Evolutionary conservation across 2,888 invertebrate species (phyloP).

Genomic region (Boloria euphrosyne): DNA sequence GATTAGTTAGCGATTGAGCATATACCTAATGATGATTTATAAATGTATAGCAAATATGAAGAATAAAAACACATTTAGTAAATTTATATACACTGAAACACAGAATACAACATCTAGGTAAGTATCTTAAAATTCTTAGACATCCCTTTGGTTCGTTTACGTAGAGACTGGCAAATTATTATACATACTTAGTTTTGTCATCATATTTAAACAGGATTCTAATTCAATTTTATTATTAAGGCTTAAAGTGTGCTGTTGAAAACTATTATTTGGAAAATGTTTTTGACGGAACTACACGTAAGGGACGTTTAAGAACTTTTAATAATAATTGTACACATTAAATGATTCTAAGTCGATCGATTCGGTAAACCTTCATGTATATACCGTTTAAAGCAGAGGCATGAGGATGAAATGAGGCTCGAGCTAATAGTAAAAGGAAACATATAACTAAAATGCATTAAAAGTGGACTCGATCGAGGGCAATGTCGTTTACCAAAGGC

Average conservation of each 20-base stretch:
- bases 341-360: conserved; percentile 1
- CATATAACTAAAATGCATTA: conserved; percentile 55
- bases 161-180: neutral
- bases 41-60: neutral
- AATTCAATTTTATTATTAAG: too few relatives aligned
- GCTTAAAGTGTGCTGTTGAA: too few relatives aligned
- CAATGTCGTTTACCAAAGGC: conserved; percentile 90
- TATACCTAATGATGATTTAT: neutral
- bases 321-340: conserved; percentile 1
- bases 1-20: conserved; percentile 14
- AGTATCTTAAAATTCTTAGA: conserved; percentile 7
- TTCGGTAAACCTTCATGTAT: neutral
- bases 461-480: conserved; percentile 71
- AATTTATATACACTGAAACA: conserved; percentile 9
- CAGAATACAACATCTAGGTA: conserved; percentile 12
- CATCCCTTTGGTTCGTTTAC: neutral
- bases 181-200: too few relatives aligned
- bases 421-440: conserved; percentile 39
- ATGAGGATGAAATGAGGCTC: conserved; percentile 30
- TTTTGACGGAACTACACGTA: neutral
- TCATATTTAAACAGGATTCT: too few relatives aligned
- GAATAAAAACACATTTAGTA: neutral
- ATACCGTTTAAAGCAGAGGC: conserved; percentile 35
- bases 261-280: too few relatives aligned
- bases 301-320: conserved; percentile 7